Percentiles rank a stretch among this genome's conserved stretches.
Evolutionary conservation across 1,140 invertebrate genomes (phyloP).

Genomic region (Pentalonia nigronervosa): DNA sequence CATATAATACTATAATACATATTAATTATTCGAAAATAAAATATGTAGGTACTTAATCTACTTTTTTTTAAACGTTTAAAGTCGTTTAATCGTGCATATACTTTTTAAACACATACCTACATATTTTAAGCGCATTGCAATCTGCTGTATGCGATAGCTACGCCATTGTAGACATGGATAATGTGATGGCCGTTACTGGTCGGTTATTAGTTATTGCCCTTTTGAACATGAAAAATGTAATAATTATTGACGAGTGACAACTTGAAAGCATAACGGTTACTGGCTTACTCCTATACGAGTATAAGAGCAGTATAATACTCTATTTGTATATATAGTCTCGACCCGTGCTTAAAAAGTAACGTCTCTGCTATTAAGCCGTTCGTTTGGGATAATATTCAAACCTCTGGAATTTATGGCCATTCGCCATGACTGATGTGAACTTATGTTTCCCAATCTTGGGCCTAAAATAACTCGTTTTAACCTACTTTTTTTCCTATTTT

Average conservation of each 20-base stretch:
- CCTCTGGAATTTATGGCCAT: conserved; percentile 52
- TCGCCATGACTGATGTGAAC: conserved; percentile 32
- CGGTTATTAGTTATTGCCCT: background rate
- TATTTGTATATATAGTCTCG: background rate
- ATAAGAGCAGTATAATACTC: background rate
- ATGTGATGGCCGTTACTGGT: too few species aligned
- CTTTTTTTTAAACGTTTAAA: background rate
- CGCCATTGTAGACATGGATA: too few species aligned
- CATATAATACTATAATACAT: background rate
- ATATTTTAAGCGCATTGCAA: too few species aligned
- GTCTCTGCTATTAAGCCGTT: background rate
- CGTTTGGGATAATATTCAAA: conserved; percentile 10
- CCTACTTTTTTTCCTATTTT: background rate
- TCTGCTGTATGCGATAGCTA: too few species aligned
- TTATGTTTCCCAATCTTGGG: conserved; percentile 40
- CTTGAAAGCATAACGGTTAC: background rate
- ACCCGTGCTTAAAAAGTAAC: background rate
- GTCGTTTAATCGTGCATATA: background rate
- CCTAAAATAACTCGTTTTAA: conserved; percentile 49
- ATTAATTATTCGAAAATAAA: background rate
- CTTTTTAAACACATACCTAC: background rate
- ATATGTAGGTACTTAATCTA: background rate
- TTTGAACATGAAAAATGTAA: background rate
- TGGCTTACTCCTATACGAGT: background rate
- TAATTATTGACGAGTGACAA: background rate